Conservation (phyloP, 2,888 invertebrate species). For the Morinoia aosen region DNA sequence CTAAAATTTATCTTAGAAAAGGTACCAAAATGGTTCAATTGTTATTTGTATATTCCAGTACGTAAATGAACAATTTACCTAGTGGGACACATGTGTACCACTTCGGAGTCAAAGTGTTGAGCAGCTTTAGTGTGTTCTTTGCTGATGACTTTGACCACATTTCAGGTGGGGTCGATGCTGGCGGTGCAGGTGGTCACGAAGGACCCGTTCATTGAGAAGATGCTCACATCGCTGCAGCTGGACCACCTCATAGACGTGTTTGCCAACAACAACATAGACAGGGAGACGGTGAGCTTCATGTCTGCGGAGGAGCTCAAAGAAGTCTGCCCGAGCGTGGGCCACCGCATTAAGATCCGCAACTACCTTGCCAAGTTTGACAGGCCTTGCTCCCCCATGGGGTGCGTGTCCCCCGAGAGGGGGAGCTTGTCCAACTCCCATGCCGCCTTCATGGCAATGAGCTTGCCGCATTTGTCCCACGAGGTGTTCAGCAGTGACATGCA, state of each 20-base stretch:
- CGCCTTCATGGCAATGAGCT: not conserved
- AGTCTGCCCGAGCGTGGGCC: not conserved
- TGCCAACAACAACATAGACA: slow-evolving; percentile 28
- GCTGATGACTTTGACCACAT: too few relatives aligned
- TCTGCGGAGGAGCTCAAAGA: not conserved
- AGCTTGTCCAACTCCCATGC: not conserved
- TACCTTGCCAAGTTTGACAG: not conserved
- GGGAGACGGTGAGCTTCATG: slow-evolving; percentile 2
- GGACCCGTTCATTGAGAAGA: slow-evolving; percentile 21
- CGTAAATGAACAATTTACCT: too few relatives aligned
- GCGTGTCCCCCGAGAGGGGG: slow-evolving; percentile 8
- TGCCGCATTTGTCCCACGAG: not conserved
- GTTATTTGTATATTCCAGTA: too few relatives aligned
- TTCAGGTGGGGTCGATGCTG: not conserved
- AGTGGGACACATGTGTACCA: not conserved
- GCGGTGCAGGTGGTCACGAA: not conserved
- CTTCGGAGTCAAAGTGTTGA: not conserved
- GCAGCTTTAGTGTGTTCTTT: not conserved
- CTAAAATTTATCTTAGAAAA: too few relatives aligned
- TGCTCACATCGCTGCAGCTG: slow-evolving; percentile 23
- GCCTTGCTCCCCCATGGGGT: not conserved
- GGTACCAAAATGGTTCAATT: too few relatives aligned
- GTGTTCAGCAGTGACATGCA: not conserved
- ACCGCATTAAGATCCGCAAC: slow-evolving; percentile 12
- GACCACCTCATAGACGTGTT: slow-evolving; percentile 16